Conservation (phyloP, 1,140 invertebrate species). For the Hyles euphorbiae region DNA sequence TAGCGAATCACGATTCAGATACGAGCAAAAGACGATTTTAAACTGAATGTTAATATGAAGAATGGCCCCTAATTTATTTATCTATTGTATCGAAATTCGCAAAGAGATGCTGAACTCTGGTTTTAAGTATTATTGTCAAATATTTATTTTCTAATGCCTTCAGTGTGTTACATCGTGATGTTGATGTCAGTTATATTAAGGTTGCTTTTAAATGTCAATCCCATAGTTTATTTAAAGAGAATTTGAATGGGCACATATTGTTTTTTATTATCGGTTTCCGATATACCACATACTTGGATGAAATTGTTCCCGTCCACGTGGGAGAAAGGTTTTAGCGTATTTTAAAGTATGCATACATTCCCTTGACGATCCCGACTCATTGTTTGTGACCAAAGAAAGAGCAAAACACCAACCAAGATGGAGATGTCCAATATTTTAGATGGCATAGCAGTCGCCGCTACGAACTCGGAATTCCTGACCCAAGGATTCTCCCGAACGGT, state of each 20-base stretch:
- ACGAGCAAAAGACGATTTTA: conserved; percentile 41
- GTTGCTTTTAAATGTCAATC: too few species aligned
- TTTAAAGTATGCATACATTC: conserved; percentile 67
- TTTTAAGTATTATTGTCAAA: neutral
- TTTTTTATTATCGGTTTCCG: too few species aligned
- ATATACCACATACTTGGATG: conserved; percentile 4
- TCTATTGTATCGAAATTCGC: conserved; percentile 42
- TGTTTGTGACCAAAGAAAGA: conserved; percentile 67
- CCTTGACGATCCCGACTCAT: conserved; percentile 66
- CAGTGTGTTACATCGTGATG: neutral
- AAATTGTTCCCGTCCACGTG: conserved; percentile 22
- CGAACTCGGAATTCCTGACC: conserved; percentile 64
- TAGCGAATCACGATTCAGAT: conserved; percentile 40
- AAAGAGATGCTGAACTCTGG: neutral
- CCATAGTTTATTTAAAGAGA: too few species aligned
- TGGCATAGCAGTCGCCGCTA: conserved; percentile 70
- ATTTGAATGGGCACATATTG: too few species aligned
- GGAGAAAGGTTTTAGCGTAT: conserved; percentile 39
- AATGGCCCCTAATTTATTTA: conserved; percentile 55
- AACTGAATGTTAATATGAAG: conserved; percentile 49
- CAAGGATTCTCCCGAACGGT: conserved; percentile 43
- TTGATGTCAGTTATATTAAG: neutral
- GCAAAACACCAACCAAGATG: conserved; percentile 68
- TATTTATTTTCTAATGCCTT: neutral
- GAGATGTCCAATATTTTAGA: conserved; percentile 75